Evolutionary conservation across 2,797 vertebrate genomes (phyloP), one percentile per base, ranked within the genome.

Genomic region (Dallia pectoralis): DNA sequence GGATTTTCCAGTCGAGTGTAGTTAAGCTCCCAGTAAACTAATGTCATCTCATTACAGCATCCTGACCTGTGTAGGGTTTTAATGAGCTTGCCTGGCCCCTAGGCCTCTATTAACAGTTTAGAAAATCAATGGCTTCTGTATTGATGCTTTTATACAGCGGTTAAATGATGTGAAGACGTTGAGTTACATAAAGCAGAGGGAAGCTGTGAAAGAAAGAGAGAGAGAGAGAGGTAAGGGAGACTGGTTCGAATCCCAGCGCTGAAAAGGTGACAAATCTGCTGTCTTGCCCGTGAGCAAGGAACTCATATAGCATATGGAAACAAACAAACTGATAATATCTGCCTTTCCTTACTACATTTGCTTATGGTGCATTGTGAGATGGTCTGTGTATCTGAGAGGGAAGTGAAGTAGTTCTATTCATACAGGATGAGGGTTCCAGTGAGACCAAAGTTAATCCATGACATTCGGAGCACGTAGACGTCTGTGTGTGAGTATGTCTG

Each of bases 51-150:
- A 89, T 92, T 93, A 92, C 91, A 92, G 88, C 88, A 91, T 89
- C 91, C 90, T 92, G 91, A 93, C 91, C 91, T 89, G 90, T 88
- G 90, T 91, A 92, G 91, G 90, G 91, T 93, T 93, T 91, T 91
- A 93, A 93, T 93, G 92, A 92, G 90, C 89, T 92, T 89, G 89
- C 79, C 87, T 90, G 86, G 90, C 91, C 91, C 85, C 86, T 91
- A 91, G 91, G 91, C 88, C 90, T 91, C 90, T 91, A 93, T 93
- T 93, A 93, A 92, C 87, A 88, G 89, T 90, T 91, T 88, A 84
- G 88, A 89, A 87, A 93, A 91, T 93, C 91, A 86, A 92, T 92
- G 91, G 78, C 78, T 85, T 73, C 84, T 79, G 83, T 86, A 91
- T 90, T 89, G 87, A 92, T 88, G 89, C 83, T 70, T 83, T 49